Percentiles rank a stretch among this genome's conserved stretches.
These are phyloP conservation scores for Melanotaenia maccullochi DNA, from an alignment of 2,797 vertebrate genomes.

Conservation along the genomic window DNA sequence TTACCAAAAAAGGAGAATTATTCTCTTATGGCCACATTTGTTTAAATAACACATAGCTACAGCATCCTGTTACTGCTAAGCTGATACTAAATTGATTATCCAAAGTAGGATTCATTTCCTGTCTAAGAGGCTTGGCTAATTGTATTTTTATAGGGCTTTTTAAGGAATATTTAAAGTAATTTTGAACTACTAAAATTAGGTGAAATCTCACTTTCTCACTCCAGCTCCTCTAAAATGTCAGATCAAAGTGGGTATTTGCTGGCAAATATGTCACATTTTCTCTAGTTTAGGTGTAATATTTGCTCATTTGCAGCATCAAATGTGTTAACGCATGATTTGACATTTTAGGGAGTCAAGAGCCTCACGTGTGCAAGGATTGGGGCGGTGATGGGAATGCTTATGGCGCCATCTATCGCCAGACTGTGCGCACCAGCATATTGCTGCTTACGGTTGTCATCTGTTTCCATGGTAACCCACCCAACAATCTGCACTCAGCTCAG, in stretches of 20 bases:
- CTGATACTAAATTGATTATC: background rate
- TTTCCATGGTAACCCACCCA: constrained; percentile 26
- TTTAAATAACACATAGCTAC: background rate
- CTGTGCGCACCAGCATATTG: background rate
- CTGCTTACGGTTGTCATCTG: constrained; percentile 12
- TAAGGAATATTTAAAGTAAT: background rate
- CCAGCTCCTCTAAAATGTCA: constrained; percentile 22
- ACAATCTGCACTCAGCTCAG: constrained; percentile 9
- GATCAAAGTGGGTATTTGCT: constrained; percentile 70
- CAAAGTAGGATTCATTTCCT: background rate
- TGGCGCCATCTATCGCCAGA: constrained; percentile 66
- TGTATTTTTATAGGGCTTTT: background rate
- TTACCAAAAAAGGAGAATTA: background rate
- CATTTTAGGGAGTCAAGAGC: background rate
- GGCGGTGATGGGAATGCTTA: background rate
- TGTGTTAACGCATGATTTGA: background rate
- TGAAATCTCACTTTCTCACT: background rate
- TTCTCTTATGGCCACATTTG: background rate
- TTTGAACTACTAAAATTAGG: background rate
- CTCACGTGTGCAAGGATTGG: background rate
- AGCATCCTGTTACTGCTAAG: background rate
- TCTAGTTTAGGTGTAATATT: constrained; percentile 26
- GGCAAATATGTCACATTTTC: constrained; percentile 75
- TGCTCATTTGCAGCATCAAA: constrained; percentile 36
- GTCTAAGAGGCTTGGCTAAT: constrained; percentile 6